Conservation (phyloP, 2,888 invertebrate species). For the Lagria hirta region DNA sequence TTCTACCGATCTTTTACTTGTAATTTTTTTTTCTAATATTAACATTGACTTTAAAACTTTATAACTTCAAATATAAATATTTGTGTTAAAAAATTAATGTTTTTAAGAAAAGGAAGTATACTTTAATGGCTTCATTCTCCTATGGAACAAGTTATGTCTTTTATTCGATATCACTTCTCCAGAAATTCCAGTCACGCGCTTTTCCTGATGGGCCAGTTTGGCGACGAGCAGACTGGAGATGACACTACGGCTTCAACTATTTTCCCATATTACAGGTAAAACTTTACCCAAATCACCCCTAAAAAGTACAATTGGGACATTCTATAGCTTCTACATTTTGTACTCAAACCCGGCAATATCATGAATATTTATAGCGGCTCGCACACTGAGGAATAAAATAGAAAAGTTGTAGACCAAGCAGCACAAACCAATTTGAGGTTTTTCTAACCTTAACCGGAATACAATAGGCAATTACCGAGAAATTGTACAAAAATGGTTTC, state of each 20-base stretch:
- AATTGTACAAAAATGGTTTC: too few relatives aligned
- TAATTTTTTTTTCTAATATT: too few relatives aligned
- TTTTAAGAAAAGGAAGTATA: too few relatives aligned
- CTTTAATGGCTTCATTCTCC: conserved; percentile 6
- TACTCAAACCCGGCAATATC: not conserved
- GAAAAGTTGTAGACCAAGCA: too few relatives aligned
- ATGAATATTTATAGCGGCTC: conserved; percentile 5
- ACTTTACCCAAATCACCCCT: conserved; percentile 37
- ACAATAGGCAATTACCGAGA: too few relatives aligned
- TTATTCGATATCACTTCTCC: conserved; percentile 19
- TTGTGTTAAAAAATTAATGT: too few relatives aligned
- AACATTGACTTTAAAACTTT: too few relatives aligned
- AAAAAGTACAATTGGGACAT: conserved; percentile 37
- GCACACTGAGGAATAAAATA: too few relatives aligned
- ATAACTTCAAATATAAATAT: too few relatives aligned
- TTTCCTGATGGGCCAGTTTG: conserved; percentile 35
- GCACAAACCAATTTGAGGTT: too few relatives aligned
- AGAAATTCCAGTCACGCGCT: conserved; percentile 34
- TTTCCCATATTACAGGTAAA: conserved; percentile 38
- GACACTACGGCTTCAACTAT: conserved; percentile 29
- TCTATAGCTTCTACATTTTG: conserved; percentile 12
- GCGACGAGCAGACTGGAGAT: conserved; percentile 33
- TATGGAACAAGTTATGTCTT: conserved; percentile 8
- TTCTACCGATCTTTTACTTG: too few relatives aligned
- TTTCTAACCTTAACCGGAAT: too few relatives aligned